A percentile compares a stretch with the other conserved stretches of the same genome.
Conservation (phyloP, 2,113 vertebrate species). For the Hydrolagus affinis region DNA sequence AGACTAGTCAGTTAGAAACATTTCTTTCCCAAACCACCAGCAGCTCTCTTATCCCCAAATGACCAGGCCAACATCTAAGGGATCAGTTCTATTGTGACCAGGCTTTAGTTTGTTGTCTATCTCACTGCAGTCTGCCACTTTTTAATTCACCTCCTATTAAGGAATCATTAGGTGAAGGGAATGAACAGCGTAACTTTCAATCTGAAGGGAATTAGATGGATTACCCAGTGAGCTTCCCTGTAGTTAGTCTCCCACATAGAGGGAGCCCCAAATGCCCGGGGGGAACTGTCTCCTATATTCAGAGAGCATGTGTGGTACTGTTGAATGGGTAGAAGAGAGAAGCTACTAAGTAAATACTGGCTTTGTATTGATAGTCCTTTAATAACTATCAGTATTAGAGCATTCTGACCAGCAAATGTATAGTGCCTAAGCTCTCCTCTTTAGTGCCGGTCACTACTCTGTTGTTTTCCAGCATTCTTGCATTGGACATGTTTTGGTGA, state of each 20-base stretch:
- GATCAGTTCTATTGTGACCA: conserved; percentile 17
- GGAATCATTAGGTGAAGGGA: conserved; percentile 20
- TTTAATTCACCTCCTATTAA: conserved; percentile 16
- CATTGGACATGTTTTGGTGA: not conserved
- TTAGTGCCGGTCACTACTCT: not conserved
- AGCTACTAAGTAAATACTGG: conserved; percentile 10
- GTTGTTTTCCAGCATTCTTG: conserved; percentile 18
- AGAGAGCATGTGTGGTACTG: not conserved
- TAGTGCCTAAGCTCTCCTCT: not conserved
- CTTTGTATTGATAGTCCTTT: not conserved
- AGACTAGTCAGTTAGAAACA: not conserved
- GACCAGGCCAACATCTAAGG: not conserved
- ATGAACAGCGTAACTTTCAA: conserved; percentile 21
- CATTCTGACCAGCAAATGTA: not conserved
- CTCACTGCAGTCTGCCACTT: not conserved
- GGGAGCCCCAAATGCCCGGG: no score
- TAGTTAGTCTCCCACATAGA: not conserved
- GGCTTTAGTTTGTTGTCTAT: conserved; percentile 24
- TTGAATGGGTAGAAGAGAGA: not conserved
- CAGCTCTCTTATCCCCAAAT: conserved; percentile 6
- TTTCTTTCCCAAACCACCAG: not conserved
- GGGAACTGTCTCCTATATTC: not conserved
- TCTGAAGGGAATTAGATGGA: conserved; percentile 15
- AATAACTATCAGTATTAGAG: not conserved
- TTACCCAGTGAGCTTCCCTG: not conserved